Conservation (phyloP, 2,888 invertebrate species). For the Lasiommata megera region DNA sequence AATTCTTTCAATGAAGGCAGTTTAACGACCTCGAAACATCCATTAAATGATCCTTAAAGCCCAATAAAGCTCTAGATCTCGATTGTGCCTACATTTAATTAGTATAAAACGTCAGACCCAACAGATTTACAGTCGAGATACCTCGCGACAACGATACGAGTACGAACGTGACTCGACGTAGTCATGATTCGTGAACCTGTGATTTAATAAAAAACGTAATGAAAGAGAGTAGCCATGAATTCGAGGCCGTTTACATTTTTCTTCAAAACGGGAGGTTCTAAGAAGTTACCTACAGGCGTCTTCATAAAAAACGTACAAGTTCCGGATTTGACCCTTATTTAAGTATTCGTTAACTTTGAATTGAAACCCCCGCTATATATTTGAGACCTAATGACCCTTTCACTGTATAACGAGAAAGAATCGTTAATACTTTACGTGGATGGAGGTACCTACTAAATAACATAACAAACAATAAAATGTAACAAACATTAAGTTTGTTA, state of each 20-base stretch:
- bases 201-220: slow-evolving; percentile 17
- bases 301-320: too few species aligned
- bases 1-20: background rate
- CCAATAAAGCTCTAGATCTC: slow-evolving; percentile 26
- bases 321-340: too few species aligned
- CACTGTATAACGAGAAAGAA: too few species aligned
- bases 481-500: too few species aligned
- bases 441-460: too few species aligned
- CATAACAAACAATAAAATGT: too few species aligned
- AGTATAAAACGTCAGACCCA: slow-evolving; percentile 40
- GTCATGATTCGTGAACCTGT: slow-evolving; percentile 34
- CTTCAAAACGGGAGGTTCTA: background rate
- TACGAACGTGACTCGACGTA: slow-evolving; percentile 43
- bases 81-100: slow-evolving; percentile 40
- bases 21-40: background rate
- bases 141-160: slow-evolving; percentile 32
- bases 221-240: slow-evolving; percentile 5
- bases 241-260: background rate
- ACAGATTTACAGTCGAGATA: slow-evolving; percentile 41
- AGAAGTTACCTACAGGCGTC: too few species aligned
- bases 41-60: slow-evolving; percentile 12
- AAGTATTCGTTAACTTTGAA: too few species aligned
- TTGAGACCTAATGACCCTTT: too few species aligned
- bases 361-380: too few species aligned
- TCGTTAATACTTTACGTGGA: too few species aligned